A percentile compares a stretch with the other conserved stretches of the same genome.
These are phyloP conservation scores for Hydrolagus affinis DNA, from an alignment of 2,113 vertebrate genomes.

Conservation along the genomic window DNA sequence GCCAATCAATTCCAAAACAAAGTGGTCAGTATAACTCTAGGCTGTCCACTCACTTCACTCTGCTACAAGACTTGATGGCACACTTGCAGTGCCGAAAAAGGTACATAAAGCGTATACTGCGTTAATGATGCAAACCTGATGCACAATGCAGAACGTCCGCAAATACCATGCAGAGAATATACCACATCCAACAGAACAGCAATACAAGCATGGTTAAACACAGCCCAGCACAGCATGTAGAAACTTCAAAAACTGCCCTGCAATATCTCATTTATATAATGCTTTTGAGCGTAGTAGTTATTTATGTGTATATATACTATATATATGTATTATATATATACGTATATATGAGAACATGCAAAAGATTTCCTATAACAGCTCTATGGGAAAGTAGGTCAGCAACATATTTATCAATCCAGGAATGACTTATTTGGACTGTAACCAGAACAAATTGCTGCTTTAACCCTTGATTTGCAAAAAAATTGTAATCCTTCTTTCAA, in stretches of 20 bases:
- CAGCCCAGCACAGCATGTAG: not conserved
- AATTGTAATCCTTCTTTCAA: not conserved
- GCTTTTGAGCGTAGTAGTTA: not conserved
- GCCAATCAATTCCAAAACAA: too few relatives aligned
- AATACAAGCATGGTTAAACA: not conserved
- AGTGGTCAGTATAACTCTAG: too few relatives aligned
- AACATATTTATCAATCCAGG: not conserved
- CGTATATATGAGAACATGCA: not conserved
- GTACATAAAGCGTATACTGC: not conserved
- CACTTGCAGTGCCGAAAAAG: too few relatives aligned
- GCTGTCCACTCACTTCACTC: too few relatives aligned
- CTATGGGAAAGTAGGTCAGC: not conserved
- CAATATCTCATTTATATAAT: not conserved
- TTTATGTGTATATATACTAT: too few relatives aligned
- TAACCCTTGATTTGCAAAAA: not conserved
- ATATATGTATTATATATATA: not conserved
- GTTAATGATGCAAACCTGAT: not conserved
- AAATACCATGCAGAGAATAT: not conserved
- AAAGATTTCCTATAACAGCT: not conserved
- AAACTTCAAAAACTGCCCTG: not conserved
- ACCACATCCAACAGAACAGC: not conserved
- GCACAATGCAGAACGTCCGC: not conserved
- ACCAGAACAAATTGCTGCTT: slow-evolving; percentile 2
- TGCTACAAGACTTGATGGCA: too few relatives aligned
- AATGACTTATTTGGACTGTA: not conserved